phyloP scores from a whole-genome alignment of 37 sponge, comb jelly and placozoan genomes.

The Cladorhizidae sp. region DNA sequence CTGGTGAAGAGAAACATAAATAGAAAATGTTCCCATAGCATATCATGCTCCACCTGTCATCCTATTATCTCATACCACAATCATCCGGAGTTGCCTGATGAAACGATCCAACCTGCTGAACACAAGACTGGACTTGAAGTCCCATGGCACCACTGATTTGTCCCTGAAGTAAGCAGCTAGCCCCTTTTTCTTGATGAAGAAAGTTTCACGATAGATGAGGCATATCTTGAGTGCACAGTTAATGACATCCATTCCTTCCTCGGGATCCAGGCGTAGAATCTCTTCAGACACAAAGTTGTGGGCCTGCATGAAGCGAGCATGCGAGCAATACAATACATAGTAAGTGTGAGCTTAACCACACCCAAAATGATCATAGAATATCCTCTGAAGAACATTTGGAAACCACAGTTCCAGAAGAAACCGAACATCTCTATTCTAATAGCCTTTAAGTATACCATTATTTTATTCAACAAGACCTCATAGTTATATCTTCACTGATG shows the following conservation, averaged over 20 bases:
- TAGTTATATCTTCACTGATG: too few relatives aligned
- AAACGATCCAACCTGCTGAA: slow-evolving; percentile 77
- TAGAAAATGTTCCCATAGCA: too few relatives aligned
- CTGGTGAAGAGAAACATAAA: slow-evolving; percentile 46
- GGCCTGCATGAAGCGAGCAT: slow-evolving; percentile 26
- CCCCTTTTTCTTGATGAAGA: slow-evolving; percentile 46
- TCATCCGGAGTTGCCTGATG: slow-evolving; percentile 52
- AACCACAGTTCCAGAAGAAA: too few relatives aligned
- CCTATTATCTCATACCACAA: too few relatives aligned
- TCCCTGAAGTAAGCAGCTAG: slow-evolving; percentile 87
- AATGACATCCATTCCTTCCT: slow-evolving; percentile 89
- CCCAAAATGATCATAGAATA: too few relatives aligned
- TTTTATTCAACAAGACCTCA: too few relatives aligned
- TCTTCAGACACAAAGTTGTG: slow-evolving; percentile 86
- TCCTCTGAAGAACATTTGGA: too few relatives aligned
- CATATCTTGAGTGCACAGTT: slow-evolving; percentile 68
- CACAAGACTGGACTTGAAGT: slow-evolving; percentile 76
- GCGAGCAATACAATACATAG: background rate
- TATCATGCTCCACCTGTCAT: background rate
- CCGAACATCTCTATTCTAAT: too few relatives aligned
- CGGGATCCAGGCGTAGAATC: slow-evolving; percentile 87
- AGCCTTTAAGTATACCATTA: too few relatives aligned
- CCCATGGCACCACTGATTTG: slow-evolving; percentile 72
- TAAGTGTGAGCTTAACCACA: background rate
- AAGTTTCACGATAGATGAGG: slow-evolving; percentile 49